Base-by-base conservation (phyloP, 2,113 vertebrate species). In the Misgurnus mizolepis region DNA sequence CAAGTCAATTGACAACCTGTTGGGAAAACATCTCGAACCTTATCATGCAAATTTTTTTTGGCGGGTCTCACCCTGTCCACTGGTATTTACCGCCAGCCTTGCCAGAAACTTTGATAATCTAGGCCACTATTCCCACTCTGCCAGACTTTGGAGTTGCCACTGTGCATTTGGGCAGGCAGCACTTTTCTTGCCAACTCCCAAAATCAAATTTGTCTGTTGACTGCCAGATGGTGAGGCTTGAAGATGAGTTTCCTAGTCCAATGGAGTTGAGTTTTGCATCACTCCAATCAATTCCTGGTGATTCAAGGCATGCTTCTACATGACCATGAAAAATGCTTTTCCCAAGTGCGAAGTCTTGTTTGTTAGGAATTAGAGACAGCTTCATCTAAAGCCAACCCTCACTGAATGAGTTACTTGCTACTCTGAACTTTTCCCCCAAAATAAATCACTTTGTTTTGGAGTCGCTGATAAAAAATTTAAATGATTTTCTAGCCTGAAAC, bases 201-300 rank as follows among this genome's bases (percentile, higher is more conserved):
- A 67, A 67, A 67, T 5, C 66, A 12, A 47, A 67, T 67, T 67
- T 45, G 41, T 47, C 40, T n/a, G 10, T 47, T 67, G 41, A 67
- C 65, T 47, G 39, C 41, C 65, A 67, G 65, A 47, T 67, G 43
- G 66, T 67, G 66, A 67, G 10, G n/a, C 10, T 1, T 22, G 22
- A 22, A 22, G 22, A 22, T 47, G n/a, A 47, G 41, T 67, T 67
- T 67, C 18, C 4, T 22, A 67, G 17, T 22, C n/a, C 66, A 47
- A 6, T 67, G 9, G 1, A 11, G 45, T 8, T 67, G 41, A 67
- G 40, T 45, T 67, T 45, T 67, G 45, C 41, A 11, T 8, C 65
- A 67, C 65, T 45, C 9, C 41, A 67, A 11, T 17, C 18, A 10
- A 47, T 67, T n/a, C 43, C 47, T 67, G 43, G 1, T 47, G 66